Base-by-base conservation (phyloP, 1,140 invertebrate genomes). In the Lanistes nyassanus region DNA sequence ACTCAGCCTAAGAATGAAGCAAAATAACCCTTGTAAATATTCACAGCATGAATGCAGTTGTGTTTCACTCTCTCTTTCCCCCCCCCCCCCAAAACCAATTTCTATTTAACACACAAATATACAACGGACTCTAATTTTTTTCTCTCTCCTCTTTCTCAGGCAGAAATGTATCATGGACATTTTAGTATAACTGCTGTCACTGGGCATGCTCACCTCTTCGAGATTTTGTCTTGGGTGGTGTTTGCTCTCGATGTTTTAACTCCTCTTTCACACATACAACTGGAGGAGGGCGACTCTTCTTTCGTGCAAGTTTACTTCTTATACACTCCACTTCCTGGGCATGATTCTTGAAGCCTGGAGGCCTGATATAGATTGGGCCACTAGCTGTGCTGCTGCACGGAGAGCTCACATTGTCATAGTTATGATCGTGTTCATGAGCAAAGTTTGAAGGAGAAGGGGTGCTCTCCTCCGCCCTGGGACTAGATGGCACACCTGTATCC, bases 371-470 rank as follows among this genome's bases (percentile, higher is more conserved):
- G 13, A 87, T 82, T 13, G 89, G 89, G 19, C 88, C 89, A 80
- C 89, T 90, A 4, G 88, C 85, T 26, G 89, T 90, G 76, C 88
- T 89, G 55, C 88, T 90, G 75, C 83, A 81, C 5, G 85, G 85
- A 4, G 86, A 87, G 19, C 80, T 82, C 11, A 85, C 83, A 76
- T 84, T 87, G 66, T 89, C 87, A 81, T 88, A 87, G 55, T 88
- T 85, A 79, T 84, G 86, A 74, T 84, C 85, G 78, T 85, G 83
- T 72, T 86, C 85, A 75, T 81, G 82, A 11, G 81, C 83, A 69
- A 84, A 81, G 36, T 62, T 76, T 60, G 82, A 80, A n/a, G 64
- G 55, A 39, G 80, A 71, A 29, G 79, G 71, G 36, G 72, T 72
- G 51, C 31, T 19, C 19, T 74, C 31, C 47, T 69, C 7, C 47